Conservation (phyloP, 1,140 invertebrate genomes). For the Drosophila subpulchrella region DNA sequence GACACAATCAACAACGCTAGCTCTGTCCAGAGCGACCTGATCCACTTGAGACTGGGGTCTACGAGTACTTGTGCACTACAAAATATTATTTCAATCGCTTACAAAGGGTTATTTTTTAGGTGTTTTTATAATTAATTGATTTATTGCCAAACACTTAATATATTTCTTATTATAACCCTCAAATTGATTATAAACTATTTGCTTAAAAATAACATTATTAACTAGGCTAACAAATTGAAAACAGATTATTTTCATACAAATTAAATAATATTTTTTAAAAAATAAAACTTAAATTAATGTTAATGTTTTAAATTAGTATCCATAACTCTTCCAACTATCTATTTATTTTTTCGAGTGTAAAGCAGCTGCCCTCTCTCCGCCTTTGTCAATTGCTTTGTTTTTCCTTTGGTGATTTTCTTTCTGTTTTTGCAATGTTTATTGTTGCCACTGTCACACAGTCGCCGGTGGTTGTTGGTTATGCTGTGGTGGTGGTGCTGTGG, state of each 20-base stretch:
- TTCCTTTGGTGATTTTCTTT: conserved; percentile 49
- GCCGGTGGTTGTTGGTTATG: conserved; percentile 2
- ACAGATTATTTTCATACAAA: no score
- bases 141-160: no score
- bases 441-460: conserved; percentile 64
- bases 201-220: no score
- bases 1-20: conserved; percentile 38
- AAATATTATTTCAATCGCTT: background rate
- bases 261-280: no score
- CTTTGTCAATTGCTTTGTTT: conserved; percentile 49
- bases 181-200: no score
- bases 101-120: no score
- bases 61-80: conserved; percentile 6
- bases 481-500: conserved; percentile 18
- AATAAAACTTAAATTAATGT: no score
- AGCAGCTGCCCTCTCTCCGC: conserved; percentile 31
- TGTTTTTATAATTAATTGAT: no score
- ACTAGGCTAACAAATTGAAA: no score
- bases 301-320: no score
- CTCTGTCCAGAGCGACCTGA: conserved; percentile 43
- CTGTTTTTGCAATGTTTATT: conserved; percentile 73
- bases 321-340: no score
- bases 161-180: no score
- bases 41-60: conserved; percentile 32
- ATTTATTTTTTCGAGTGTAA: conserved; percentile 3